Evolutionary conservation across 2,113 vertebrate genomes (phyloP), one percentile per base, ranked within the genome.

Genomic region (Indri indri): DNA sequence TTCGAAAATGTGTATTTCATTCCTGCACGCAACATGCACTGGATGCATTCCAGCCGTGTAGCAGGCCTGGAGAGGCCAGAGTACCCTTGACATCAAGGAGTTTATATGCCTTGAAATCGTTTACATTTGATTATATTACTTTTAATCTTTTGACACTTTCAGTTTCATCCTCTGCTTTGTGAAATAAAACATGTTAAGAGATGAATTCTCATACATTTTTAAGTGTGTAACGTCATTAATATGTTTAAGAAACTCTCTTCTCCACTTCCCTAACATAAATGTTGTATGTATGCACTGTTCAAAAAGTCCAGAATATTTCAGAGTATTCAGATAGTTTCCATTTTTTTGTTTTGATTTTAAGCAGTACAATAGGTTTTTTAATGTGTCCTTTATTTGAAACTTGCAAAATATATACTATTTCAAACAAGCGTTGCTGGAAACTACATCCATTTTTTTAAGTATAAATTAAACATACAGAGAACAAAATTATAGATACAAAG

Each of bases 361-460:
- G 65, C 27, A 70, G 3, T 57, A n/a, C 85, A 84, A 54, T 68
- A 11, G 34, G 32, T 61, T 76, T 12, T 76, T 61, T 63, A 89
- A 70, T 76, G 12, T 37, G 37, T 76, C 45, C 40, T 37, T 71
- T 66, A 59, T 73, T 66, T 85, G 66, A 81, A 70, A 88, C 5
- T 16, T 61, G 30, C 3, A 71, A 70, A 65, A 40, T 52, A 52
- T 14, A 54, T 2, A 59, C 12, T 16, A 66, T 77, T 77, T 87
- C 25, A 80, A 74, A 79, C 3, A 34, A 94, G 71, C 37, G 88
- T 47, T 97, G 65, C 32, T 89, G 61, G 70, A 94, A 91, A 86
- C 71, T 40, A 37, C 10, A 70, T 52, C 57, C 5, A 65, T 65
- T 74, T 63, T 68, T 91, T 90, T 89, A 65, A 92, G 74, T 40